Percentiles rank a stretch among this genome's conserved stretches.
Evolutionary conservation across 2,797 vertebrate species (phyloP).

Genomic region (Pyrrhura leucotis): DNA sequence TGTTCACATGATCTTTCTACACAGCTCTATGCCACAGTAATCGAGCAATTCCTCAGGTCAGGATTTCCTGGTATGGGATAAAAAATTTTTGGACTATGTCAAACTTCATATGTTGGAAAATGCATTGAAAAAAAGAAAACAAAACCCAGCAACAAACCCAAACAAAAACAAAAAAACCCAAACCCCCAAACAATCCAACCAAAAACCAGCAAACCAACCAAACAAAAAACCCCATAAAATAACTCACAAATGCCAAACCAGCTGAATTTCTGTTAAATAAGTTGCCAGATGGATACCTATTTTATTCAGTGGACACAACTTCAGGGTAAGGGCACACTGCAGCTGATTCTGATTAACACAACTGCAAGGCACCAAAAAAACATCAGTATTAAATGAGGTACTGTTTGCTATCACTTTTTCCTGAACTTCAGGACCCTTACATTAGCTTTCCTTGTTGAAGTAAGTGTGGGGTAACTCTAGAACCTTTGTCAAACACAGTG

Average conservation of each 20-base stretch:
- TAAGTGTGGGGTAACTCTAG: neutral
- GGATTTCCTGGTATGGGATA: fast-evolving
- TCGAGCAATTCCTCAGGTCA: neutral
- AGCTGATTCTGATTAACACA: neutral
- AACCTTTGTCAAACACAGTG: slow-evolving; percentile 6
- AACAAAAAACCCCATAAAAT: neutral
- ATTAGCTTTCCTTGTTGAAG: slow-evolving; percentile 18
- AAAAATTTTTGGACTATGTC: neutral
- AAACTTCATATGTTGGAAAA: neutral
- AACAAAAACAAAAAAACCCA: fast-evolving
- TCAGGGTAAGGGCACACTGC: neutral
- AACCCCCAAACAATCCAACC: fast-evolving
- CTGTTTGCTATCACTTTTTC: neutral
- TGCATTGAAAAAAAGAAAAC: neutral
- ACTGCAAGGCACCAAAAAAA: neutral
- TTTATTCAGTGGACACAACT: neutral
- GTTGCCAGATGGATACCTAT: neutral
- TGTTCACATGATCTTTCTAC: fast-evolving
- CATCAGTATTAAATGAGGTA: neutral
- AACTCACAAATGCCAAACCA: neutral
- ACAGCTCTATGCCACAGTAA: neutral
- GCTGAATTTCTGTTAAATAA: neutral
- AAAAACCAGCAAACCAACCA: neutral
- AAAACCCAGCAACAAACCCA: neutral
- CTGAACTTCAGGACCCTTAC: neutral